Base-by-base conservation (phyloP, 2,797 vertebrate genomes). In the Brachyalestes nurse region DNA sequence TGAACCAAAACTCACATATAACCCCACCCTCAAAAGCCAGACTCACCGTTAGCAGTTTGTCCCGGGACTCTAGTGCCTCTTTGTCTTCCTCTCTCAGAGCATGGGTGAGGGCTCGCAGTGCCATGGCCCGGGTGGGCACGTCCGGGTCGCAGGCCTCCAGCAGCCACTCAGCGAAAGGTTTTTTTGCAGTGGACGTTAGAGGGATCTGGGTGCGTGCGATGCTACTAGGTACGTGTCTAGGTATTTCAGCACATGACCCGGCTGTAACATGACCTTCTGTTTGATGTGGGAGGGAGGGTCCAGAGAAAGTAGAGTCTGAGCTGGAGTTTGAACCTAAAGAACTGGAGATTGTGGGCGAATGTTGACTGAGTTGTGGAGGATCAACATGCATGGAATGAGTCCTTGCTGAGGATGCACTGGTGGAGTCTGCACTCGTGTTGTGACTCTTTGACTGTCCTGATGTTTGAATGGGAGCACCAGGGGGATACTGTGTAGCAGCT, bases 61-160 rank as follows among this genome's bases (percentile, higher is more conserved):
- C 96, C 82, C 93, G 93, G 2, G 86, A 86, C 84, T 64, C 84
- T 6, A 96, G 80, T 0, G 90, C 93, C 79, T 93, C 91, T 0
- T 88, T 84, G 23, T 95, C 83, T 62, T 84, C 84, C 21, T 87
- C 91, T 1, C 86, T 91, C 65, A 97, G 79, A 86, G 93, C 92
- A 69, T 71, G 85, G 77, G 94, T 89, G 14, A 99, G 92, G 8
- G 6, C 74, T 60, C 97, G 94, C 75, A 99, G 87, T 25, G 97
- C 95, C 0, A 94, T 93, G 0, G 96, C 95, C 84, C 96, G 92
- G 8, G 88, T 78, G 0, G 97, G 95, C 67, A 97, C 90, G 0
- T 97, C 95, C 0, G 95, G 94, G 86, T 97, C 95, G 1, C 92
- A 97, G 1, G 96, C 96, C 1, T 95, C 92, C 5, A 94, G 47